These are phyloP conservation scores for Origma solitaria DNA, from an alignment of 2,113 vertebrate genomes.

Conservation along the genomic window DNA sequence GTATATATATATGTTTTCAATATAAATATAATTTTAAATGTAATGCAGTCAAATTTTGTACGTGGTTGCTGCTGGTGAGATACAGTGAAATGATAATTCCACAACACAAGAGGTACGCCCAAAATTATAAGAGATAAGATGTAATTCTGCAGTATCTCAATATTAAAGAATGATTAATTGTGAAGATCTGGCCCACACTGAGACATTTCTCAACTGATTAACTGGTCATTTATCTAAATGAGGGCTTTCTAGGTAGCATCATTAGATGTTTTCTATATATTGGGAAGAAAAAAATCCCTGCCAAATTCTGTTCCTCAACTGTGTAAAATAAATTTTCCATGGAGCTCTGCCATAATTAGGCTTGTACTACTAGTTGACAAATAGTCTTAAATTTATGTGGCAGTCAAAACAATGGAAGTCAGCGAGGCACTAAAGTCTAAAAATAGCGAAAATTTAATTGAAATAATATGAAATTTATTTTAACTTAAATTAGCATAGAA, in stretches of 20 bases:
- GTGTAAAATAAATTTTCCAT: not conserved
- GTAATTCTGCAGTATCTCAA: not conserved
- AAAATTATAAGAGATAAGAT: not conserved
- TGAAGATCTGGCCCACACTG: not conserved
- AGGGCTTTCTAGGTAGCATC: not conserved
- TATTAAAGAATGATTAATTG: not conserved
- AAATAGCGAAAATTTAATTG: not conserved
- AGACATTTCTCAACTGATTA: not conserved
- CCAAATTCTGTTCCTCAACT: not conserved
- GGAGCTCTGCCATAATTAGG: not conserved
- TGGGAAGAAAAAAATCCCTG: not conserved
- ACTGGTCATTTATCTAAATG: not conserved
- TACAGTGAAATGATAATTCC: not conserved
- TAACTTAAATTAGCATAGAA: not conserved
- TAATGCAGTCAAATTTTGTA: not conserved
- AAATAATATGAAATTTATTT: not conserved
- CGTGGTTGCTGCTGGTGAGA: not conserved
- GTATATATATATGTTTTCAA: not conserved
- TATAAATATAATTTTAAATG: not conserved
- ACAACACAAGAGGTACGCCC: not conserved
- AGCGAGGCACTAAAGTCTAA: not conserved
- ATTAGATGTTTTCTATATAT: not conserved
- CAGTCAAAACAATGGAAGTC: not conserved
- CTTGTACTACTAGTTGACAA: not conserved
- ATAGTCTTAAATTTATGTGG: not conserved